Evolutionary conservation across 1,140 invertebrate species (phyloP).

Genomic region (Tribolium madens): DNA sequence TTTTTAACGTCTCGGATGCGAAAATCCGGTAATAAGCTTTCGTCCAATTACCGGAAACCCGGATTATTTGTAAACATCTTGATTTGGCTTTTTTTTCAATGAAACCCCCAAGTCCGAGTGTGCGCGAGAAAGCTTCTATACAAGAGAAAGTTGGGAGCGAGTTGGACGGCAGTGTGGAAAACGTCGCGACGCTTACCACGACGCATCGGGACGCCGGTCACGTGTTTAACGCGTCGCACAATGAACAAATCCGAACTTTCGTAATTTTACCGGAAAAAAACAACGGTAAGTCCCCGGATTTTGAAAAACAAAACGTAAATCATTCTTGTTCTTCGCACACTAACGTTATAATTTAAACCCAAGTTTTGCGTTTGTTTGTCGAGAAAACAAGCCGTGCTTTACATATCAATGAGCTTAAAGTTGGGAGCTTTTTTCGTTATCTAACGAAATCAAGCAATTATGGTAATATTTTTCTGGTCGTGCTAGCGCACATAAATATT

Average conservation of each 20-base stretch:
- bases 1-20: no score
- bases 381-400: not conserved
- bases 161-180: conserved; percentile 8
- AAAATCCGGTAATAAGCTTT: no score
- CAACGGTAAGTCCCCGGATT: not conserved
- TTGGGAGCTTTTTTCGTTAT: no score
- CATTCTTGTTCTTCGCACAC: no score
- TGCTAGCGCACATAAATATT: not conserved
- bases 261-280: not conserved
- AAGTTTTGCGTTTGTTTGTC: not conserved
- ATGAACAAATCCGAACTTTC: not conserved
- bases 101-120: not conserved
- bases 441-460: not conserved
- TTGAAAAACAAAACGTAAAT: no score
- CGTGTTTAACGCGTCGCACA: not conserved
- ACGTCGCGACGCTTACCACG: conserved; percentile 5
- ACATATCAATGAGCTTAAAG: not conserved
- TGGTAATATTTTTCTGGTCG: not conserved
- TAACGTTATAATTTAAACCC: not conserved
- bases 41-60: no score
- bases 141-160: conserved; percentile 15
- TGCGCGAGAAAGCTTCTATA: not conserved
- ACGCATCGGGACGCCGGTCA: not conserved
- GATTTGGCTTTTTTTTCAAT: not conserved
- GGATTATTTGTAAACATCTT: not conserved